These are phyloP conservation scores for Neosalanx taihuensis DNA, from an alignment of 2,797 vertebrate genomes.

Conservation along the genomic window DNA sequence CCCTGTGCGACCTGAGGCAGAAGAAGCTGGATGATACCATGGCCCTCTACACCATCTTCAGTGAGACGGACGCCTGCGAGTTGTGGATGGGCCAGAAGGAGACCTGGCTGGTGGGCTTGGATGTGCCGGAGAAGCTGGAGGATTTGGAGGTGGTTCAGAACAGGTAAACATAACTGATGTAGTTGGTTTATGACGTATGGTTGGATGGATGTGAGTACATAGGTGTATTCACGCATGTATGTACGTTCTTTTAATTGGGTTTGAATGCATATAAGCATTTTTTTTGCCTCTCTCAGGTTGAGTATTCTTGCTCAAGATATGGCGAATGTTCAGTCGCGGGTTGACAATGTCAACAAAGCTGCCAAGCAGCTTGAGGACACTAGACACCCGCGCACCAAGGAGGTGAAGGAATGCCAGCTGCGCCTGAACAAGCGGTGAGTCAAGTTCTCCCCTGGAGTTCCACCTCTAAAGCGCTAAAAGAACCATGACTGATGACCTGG, in stretches of 20 bases:
- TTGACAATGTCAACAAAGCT: slow-evolving; percentile 82
- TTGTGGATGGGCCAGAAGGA: slow-evolving; percentile 97
- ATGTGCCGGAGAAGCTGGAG: slow-evolving; percentile 89
- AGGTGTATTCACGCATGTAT: not conserved
- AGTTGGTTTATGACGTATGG: not conserved
- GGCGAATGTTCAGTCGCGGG: slow-evolving; percentile 79
- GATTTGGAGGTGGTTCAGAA: slow-evolving; percentile 94
- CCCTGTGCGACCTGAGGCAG: slow-evolving; percentile 80
- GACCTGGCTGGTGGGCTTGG: slow-evolving; percentile 88
- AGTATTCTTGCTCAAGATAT: slow-evolving; percentile 90
- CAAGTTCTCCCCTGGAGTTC: not conserved
- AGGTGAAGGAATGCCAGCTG: slow-evolving; percentile 82
- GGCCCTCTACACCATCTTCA: slow-evolving; percentile 89
- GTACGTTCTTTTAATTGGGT: not conserved
- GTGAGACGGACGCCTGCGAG: slow-evolving; percentile 91
- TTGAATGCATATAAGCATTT: not conserved
- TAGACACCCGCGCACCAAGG: slow-evolving; percentile 86
- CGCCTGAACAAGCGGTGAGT: slow-evolving; percentile 85
- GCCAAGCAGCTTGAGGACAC: slow-evolving; percentile 86
- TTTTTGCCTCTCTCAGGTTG: slow-evolving; percentile 73
- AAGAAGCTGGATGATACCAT: slow-evolving; percentile 86
- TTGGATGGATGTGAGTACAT: not conserved
- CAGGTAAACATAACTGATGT: slow-evolving; percentile 70
- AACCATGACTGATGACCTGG: not conserved
- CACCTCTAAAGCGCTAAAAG: not conserved